phyloP scores from a whole-genome alignment of 2,113 vertebrate genomes.

The Rhombomys opimus region DNA sequence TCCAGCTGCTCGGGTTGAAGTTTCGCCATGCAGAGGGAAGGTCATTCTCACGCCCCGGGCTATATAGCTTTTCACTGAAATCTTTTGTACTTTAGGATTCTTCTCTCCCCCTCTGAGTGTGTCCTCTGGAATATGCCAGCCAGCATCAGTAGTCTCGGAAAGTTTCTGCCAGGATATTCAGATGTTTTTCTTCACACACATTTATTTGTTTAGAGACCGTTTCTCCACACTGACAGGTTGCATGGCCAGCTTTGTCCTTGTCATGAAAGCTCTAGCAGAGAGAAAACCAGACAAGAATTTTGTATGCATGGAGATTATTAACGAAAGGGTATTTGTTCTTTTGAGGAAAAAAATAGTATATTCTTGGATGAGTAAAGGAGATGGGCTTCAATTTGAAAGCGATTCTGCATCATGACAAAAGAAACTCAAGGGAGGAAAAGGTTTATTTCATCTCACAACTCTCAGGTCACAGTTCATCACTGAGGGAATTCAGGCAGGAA shows the following conservation, averaged over 20 bases:
- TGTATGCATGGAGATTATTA: not conserved
- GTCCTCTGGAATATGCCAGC: not conserved
- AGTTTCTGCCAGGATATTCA: not conserved
- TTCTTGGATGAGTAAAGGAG: not conserved
- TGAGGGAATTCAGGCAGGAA: not conserved
- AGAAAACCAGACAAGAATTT: not conserved
- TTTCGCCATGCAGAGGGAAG: not conserved
- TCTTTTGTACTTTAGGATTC: not conserved
- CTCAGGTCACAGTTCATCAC: not conserved
- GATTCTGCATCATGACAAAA: not conserved
- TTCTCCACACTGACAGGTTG: not conserved
- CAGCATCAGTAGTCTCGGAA: not conserved
- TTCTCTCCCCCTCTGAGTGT: not conserved
- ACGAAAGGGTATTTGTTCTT: not conserved
- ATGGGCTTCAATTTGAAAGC: not conserved
- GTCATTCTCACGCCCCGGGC: not conserved
- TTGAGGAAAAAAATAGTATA: not conserved
- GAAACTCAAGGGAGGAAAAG: not conserved
- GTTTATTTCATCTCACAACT: not conserved
- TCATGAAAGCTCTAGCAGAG: not conserved
- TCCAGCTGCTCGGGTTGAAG: not conserved
- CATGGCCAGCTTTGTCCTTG: not conserved
- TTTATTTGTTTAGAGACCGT: not conserved
- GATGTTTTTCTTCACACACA: not conserved
- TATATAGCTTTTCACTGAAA: not conserved